Percentiles rank a stretch among this genome's conserved stretches.
These are phyloP conservation scores for Naja naja DNA, from an alignment of 2,113 vertebrate species.

Conservation along the genomic window DNA sequence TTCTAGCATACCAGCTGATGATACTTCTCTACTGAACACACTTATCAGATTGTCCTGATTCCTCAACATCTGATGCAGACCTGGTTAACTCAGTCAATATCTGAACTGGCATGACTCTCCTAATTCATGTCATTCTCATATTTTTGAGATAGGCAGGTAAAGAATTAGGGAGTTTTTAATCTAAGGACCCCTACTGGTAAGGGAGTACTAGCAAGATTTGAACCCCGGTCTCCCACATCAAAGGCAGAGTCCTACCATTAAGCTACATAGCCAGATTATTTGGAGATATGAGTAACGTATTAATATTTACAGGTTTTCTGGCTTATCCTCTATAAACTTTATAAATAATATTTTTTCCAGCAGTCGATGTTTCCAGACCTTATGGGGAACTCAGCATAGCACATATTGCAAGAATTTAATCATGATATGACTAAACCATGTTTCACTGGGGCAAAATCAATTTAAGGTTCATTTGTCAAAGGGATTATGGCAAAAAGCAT, in stretches of 20 bases:
- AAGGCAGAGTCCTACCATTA: not conserved
- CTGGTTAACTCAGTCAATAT: not conserved
- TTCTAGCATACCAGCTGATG: not conserved
- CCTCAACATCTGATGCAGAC: not conserved
- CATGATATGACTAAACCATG: not conserved
- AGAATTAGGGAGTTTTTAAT: not conserved
- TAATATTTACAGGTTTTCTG: not conserved
- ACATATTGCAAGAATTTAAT: not conserved
- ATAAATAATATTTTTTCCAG: not conserved
- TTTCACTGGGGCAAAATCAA: not conserved
- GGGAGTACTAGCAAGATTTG: not conserved
- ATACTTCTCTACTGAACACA: not conserved
- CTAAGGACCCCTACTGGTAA: not conserved
- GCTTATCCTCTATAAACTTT: not conserved
- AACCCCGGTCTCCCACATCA: not conserved
- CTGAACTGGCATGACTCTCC: not conserved
- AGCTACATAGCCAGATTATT: not conserved
- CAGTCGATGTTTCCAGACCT: not conserved
- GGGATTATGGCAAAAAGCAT: not conserved
- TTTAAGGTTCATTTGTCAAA: not conserved
- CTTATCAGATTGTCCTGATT: not conserved
- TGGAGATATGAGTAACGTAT: not conserved
- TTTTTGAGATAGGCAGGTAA: not conserved
- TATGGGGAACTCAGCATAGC: not conserved
- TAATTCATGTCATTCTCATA: not conserved